Evolutionary conservation across 64 coral and sea anemone species (phyloP).

Genomic region (Stylophora pistillata): DNA sequence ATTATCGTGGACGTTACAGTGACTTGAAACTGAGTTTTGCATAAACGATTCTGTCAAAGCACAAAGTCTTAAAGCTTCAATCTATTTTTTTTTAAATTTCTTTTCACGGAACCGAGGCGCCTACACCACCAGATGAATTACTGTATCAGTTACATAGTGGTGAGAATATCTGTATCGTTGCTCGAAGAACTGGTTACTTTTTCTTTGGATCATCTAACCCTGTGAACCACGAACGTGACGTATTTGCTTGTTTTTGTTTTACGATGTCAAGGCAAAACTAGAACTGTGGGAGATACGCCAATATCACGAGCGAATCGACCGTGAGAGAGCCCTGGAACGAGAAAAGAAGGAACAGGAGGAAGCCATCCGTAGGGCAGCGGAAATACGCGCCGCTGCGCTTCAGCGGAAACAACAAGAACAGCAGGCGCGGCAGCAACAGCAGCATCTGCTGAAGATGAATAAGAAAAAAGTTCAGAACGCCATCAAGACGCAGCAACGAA

Average conservation of each 20-base stretch:
- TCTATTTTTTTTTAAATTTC: no score
- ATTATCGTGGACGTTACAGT: no score
- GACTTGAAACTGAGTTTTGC: no score
- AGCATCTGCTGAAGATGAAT: conserved; percentile 74
- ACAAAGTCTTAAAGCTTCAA: no score
- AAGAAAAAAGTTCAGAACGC: conserved; percentile 94
- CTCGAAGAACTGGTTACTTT: no score
- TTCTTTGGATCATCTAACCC: no score
- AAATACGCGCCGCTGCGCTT: conserved; percentile 80
- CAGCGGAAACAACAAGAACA: conserved; percentile 92
- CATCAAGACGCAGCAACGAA: conserved; percentile 88
- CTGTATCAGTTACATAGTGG: no score
- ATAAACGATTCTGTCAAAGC: no score
- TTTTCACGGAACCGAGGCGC: no score
- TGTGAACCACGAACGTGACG: neutral
- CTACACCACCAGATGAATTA: no score
- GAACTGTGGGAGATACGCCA: conserved; percentile 99
- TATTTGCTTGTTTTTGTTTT: neutral
- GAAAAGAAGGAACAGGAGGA: conserved; percentile 95
- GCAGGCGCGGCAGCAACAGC: conserved; percentile 89
- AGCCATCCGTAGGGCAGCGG: conserved; percentile 72
- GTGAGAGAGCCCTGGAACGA: conserved; percentile 84
- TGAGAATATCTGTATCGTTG: no score
- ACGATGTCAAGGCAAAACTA: conserved; percentile 67
- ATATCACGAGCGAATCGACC: conserved; percentile 90